Percentiles rank a stretch among this genome's conserved stretches.
Conservation (phyloP, 2,113 vertebrate genomes). For the Neoarius graeffei region DNA sequence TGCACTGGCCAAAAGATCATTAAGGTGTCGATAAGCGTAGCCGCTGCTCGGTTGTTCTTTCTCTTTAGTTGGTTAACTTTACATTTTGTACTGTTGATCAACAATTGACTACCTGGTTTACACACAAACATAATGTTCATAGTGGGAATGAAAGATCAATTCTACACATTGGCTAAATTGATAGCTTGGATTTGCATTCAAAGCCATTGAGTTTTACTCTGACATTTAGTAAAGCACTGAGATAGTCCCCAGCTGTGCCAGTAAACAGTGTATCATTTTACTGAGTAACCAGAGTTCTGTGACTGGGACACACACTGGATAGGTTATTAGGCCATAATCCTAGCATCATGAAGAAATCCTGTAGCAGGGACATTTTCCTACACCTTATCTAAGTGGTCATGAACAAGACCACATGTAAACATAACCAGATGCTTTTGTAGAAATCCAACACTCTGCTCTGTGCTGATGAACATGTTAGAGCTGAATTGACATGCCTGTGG, state of each 20-base stretch:
- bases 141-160: background rate
- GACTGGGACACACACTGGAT: background rate
- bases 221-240: background rate
- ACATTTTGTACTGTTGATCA: background rate
- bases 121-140: background rate
- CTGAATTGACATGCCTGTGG: background rate
- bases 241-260: background rate
- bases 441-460: background rate
- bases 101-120: background rate
- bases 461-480: background rate
- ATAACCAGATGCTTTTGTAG: background rate
- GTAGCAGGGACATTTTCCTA: background rate
- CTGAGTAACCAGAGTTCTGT: background rate
- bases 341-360: slow-evolving; percentile 3
- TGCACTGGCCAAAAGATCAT: no score
- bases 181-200: background rate
- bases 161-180: background rate
- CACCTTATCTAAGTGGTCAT: background rate
- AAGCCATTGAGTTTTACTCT: background rate
- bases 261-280: background rate
- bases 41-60: background rate
- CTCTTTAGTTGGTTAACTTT: background rate
- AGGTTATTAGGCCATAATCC: background rate
- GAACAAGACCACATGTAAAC: background rate
- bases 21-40: no score